These are phyloP conservation scores for Chrysolina haemoptera DNA, from an alignment of 2,888 invertebrate species.

Conservation along the genomic window DNA sequence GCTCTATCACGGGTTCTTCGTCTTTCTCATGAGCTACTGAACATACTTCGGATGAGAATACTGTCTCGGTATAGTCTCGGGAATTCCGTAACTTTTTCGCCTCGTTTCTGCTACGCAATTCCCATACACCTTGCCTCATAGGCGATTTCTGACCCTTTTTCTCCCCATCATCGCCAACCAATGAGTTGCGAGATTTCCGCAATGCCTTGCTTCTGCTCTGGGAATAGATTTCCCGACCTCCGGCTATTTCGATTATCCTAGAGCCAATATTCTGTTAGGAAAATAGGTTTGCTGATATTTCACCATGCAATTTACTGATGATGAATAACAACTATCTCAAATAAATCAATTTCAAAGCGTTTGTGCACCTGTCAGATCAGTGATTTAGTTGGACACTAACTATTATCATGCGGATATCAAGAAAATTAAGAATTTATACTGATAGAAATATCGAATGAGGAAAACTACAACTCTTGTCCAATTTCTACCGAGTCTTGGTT, in stretches of 20 bases:
- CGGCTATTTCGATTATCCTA: constrained; percentile 84
- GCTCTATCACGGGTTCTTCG: constrained; percentile 63
- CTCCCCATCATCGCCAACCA: constrained; percentile 63
- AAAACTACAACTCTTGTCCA: no score
- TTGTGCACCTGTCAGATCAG: not conserved
- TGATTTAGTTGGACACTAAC: no score
- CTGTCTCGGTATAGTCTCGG: constrained; percentile 75
- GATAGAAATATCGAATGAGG: no score
- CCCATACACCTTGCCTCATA: constrained; percentile 74
- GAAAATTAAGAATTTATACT: no score
- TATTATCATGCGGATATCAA: no score
- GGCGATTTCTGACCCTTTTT: constrained; percentile 72
- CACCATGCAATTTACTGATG: constrained; percentile 14
- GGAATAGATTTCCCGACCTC: constrained; percentile 87
- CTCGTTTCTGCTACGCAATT: constrained; percentile 71
- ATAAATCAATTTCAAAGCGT: not conserved
- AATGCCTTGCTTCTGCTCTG: constrained; percentile 86
- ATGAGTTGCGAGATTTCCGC: constrained; percentile 78
- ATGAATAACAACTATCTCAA: not conserved
- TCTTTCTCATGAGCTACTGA: constrained; percentile 70
- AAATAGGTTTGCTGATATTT: not conserved
- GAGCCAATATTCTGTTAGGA: constrained; percentile 18
- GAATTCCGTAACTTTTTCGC: constrained; percentile 67
- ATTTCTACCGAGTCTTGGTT: no score
- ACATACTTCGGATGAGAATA: constrained; percentile 76